Percentiles rank a stretch among this genome's conserved stretches.
Conservation (phyloP, 2,888 invertebrate genomes). For the Folsomia manolachei region DNA sequence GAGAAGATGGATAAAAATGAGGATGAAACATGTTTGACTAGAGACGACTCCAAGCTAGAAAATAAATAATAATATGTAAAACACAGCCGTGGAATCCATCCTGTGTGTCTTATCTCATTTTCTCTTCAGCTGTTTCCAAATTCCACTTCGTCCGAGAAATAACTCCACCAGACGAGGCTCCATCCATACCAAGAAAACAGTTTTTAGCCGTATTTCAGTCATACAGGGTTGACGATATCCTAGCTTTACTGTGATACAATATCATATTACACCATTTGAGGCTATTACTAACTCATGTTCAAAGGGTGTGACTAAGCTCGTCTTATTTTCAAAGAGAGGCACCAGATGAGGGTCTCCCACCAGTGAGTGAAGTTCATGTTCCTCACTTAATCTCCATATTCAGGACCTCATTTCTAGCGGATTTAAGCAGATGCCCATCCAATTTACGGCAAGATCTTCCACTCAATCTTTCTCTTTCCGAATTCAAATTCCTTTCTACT, state of each 20-base stretch:
- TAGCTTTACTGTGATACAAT: too few species aligned
- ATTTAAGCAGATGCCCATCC: slow-evolving; percentile 24
- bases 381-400: slow-evolving; percentile 27
- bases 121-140: slow-evolving; percentile 10
- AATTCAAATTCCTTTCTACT: background rate
- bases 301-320: slow-evolving; percentile 9
- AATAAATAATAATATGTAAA: slow-evolving; percentile 10
- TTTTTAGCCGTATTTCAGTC: background rate
- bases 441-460: slow-evolving; percentile 21
- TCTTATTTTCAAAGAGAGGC: background rate
- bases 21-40: background rate
- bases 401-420: slow-evolving; percentile 24
- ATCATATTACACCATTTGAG: slow-evolving; percentile 1
- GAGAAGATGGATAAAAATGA: background rate
- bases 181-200: background rate
- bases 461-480: background rate
- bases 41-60: background rate
- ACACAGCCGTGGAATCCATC: background rate
- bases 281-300: background rate
- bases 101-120: too few species aligned
- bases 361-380: slow-evolving; percentile 3
- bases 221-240: background rate
- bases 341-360: background rate
- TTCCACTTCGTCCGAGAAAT: slow-evolving; percentile 21
- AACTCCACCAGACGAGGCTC: background rate